phyloP scores from a whole-genome alignment of 2,113 vertebrate genomes.

The Cryptotis parvus region DNA sequence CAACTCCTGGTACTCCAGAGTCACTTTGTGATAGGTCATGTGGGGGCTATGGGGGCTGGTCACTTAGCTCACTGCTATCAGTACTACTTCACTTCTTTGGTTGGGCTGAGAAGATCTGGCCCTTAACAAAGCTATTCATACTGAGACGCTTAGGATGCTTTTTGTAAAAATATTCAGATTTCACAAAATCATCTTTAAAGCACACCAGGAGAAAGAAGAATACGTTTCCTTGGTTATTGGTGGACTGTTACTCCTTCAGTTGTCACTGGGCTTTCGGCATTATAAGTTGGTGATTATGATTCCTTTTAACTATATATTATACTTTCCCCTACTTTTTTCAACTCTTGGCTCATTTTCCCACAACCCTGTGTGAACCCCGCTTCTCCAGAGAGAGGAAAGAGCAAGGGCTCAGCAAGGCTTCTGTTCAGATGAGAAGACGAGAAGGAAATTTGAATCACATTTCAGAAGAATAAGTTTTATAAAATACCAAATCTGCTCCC shows the following conservation, averaged over 20 bases:
- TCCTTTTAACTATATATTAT: background rate
- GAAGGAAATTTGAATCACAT: constrained; percentile 59
- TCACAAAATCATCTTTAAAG: constrained; percentile 24
- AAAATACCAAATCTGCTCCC: constrained; percentile 47
- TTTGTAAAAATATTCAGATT: background rate
- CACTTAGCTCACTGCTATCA: background rate
- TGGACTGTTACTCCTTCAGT: background rate
- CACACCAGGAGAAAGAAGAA: background rate
- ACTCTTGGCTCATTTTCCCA: background rate
- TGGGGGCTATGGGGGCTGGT: too few relatives aligned
- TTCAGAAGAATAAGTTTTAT: constrained; percentile 55
- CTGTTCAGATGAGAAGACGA: background rate
- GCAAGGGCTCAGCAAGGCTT: background rate
- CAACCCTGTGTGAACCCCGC: background rate
- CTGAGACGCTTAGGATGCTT: background rate
- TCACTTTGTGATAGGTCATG: too few relatives aligned
- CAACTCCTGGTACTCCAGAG: background rate
- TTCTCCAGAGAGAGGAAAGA: background rate
- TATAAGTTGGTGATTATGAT: background rate
- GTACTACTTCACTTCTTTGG: background rate
- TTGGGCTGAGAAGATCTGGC: background rate
- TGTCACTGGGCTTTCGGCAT: background rate
- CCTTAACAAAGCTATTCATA: background rate
- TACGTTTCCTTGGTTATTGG: background rate
- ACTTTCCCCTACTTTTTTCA: background rate